Percentiles rank a stretch among this genome's conserved stretches.
phyloP scores from a whole-genome alignment of 1,140 invertebrate genomes.

The Lysiphlebus fabarum region DNA sequence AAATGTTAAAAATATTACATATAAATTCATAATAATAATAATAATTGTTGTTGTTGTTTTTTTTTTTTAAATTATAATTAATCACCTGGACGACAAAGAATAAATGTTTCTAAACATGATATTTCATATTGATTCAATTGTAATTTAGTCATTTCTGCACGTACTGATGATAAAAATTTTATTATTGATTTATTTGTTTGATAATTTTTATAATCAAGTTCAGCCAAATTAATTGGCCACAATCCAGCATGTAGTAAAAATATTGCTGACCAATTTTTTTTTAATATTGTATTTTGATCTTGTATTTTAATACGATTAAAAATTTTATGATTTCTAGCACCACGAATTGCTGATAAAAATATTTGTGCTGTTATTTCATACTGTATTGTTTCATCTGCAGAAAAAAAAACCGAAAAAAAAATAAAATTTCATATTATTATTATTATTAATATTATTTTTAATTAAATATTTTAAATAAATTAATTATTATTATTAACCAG shows the following conservation, averaged over 20 bases:
- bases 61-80: constrained; percentile 11
- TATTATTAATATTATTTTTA: not conserved
- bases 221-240: constrained; percentile 59
- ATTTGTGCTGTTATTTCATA: constrained; percentile 59
- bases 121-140: constrained; percentile 59
- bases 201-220: constrained; percentile 31
- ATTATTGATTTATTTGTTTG: constrained; percentile 24
- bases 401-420: not conserved
- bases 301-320: constrained; percentile 51
- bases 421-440: too few species aligned
- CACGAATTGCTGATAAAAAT: constrained; percentile 55
- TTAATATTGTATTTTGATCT: constrained; percentile 59
- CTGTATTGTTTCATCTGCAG: constrained; percentile 43
- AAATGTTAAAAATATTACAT: constrained; percentile 8
- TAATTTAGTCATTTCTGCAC: constrained; percentile 48
- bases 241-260: constrained; percentile 61
- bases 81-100: constrained; percentile 62
- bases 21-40: not conserved
- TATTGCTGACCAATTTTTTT: constrained; percentile 59
- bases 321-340: constrained; percentile 56
- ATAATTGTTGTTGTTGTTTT: not conserved
- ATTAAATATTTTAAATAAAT: too few species aligned
- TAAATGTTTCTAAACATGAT: constrained; percentile 62
- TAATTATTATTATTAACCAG: constrained; percentile 31
- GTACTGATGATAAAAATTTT: constrained; percentile 32